These are phyloP conservation scores for Caenorhabditis drosophilae DNA, from an alignment of 2,888 invertebrate species.

Conservation along the genomic window DNA sequence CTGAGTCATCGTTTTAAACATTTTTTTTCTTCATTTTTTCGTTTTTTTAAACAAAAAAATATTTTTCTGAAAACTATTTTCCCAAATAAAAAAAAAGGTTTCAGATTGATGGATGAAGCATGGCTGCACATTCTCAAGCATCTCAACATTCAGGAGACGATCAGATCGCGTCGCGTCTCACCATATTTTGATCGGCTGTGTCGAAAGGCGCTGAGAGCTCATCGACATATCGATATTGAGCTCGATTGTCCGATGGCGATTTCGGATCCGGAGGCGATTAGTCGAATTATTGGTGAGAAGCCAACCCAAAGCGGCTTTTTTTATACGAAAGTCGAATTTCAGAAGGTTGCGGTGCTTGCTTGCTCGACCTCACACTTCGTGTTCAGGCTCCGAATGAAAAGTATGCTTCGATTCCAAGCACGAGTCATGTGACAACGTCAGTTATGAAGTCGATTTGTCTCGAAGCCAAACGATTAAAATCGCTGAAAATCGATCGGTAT, in stretches of 20 bases:
- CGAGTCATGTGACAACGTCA: not conserved
- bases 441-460: not conserved
- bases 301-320: too few relatives aligned
- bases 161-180: conserved; percentile 16
- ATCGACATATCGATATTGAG: conserved; percentile 17
- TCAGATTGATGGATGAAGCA: conserved; percentile 24
- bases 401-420: conserved; percentile 1
- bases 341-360: conserved; percentile 9
- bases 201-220: conserved; percentile 13
- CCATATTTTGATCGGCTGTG: conserved; percentile 8
- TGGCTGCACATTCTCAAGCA: conserved; percentile 27
- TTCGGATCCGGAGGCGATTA: conserved; percentile 8
- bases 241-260: conserved; percentile 17
- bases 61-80: too few relatives aligned
- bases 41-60: too few relatives aligned
- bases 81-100: too few relatives aligned
- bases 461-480: not conserved
- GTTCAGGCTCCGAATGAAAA: conserved; percentile 3
- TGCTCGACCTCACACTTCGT: conserved; percentile 8
- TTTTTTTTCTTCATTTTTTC: not conserved
- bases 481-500: conserved; percentile 1
- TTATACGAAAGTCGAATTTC: conserved; percentile 3
- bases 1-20: too few relatives aligned
- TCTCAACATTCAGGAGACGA: conserved; percentile 16
- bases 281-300: conserved; percentile 17